phyloP scores from a whole-genome alignment of 1,140 invertebrate genomes.

The Sarcophaga bullata region DNA sequence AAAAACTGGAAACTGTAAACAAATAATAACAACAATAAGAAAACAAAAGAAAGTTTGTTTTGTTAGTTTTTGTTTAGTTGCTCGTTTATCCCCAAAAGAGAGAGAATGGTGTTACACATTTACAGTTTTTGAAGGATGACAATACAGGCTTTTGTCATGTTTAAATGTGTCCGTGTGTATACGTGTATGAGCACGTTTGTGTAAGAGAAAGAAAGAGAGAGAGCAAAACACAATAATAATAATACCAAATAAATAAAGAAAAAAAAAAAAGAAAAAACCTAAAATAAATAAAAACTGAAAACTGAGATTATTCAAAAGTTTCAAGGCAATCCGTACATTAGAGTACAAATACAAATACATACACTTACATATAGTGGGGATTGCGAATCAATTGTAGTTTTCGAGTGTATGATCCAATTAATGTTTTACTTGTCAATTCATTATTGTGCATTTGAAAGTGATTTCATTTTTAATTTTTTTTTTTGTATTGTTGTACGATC shows the following conservation, averaged over 20 bases:
- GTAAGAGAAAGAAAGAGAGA: no score
- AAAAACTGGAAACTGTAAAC: constrained; percentile 19
- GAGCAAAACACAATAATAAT: background rate
- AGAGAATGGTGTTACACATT: background rate
- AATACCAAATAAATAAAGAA: background rate
- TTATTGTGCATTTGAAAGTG: background rate
- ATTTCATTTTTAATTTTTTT: no score
- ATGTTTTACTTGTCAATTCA: background rate
- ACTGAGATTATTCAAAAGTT: background rate
- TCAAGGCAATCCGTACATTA: background rate
- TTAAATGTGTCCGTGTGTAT: no score
- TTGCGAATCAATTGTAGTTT: no score
- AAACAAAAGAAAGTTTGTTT: background rate
- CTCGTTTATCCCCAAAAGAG: constrained; percentile 13
- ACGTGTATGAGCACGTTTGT: no score
- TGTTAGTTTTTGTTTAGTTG: background rate
- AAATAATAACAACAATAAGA: constrained; percentile 16
- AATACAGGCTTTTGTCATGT: background rate
- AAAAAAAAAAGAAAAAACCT: background rate
- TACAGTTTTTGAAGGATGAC: background rate
- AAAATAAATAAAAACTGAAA: background rate
- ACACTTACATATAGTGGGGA: no score
- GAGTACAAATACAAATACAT: no score
- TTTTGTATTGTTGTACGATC: no score
- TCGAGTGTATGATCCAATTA: constrained; percentile 4